A percentile compares a stretch with the other conserved stretches of the same genome.
These are phyloP conservation scores for Entomobrya multifasciata DNA, from an alignment of 2,888 invertebrate species.

Conservation along the genomic window DNA sequence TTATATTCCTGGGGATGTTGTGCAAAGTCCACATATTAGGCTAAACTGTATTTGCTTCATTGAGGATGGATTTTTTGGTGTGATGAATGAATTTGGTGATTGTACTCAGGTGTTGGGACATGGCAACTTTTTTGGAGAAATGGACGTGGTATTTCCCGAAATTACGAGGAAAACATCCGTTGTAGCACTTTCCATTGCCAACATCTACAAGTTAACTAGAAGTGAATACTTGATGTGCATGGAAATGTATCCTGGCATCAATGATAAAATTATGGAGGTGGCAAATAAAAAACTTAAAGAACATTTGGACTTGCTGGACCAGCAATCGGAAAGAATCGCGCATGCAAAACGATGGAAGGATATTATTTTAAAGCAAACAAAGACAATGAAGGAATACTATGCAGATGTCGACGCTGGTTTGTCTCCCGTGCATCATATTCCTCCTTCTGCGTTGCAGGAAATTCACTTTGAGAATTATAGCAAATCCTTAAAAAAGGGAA, in stretches of 20 bases:
- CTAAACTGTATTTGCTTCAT: slow-evolving; percentile 86
- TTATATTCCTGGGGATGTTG: slow-evolving; percentile 85
- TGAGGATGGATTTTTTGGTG: slow-evolving; percentile 84
- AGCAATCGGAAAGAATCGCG: neutral
- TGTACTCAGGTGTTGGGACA: slow-evolving; percentile 83
- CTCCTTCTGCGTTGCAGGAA: neutral
- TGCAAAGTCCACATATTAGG: slow-evolving; percentile 84
- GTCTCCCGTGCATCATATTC: neutral
- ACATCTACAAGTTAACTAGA: slow-evolving; percentile 84
- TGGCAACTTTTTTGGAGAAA: slow-evolving; percentile 86
- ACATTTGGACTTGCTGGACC: neutral
- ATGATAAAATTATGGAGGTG: slow-evolving; percentile 68
- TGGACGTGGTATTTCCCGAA: slow-evolving; percentile 84
- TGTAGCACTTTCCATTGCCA: slow-evolving; percentile 85
- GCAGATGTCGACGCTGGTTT: slow-evolving; percentile 9
- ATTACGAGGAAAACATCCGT: slow-evolving; percentile 84
- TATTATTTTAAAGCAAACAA: neutral
- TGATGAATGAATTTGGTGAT: slow-evolving; percentile 67
- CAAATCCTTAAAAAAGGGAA: no score
- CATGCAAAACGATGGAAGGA: neutral
- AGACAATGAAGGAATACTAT: slow-evolving; percentile 15
- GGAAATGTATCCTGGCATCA: slow-evolving; percentile 71
- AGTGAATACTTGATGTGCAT: slow-evolving; percentile 82
- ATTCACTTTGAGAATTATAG: neutral
- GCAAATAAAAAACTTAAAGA: slow-evolving; percentile 11